These are phyloP conservation scores for Cavia porcellus DNA, from an alignment of 2,113 vertebrate genomes.

Conservation along the genomic window DNA sequence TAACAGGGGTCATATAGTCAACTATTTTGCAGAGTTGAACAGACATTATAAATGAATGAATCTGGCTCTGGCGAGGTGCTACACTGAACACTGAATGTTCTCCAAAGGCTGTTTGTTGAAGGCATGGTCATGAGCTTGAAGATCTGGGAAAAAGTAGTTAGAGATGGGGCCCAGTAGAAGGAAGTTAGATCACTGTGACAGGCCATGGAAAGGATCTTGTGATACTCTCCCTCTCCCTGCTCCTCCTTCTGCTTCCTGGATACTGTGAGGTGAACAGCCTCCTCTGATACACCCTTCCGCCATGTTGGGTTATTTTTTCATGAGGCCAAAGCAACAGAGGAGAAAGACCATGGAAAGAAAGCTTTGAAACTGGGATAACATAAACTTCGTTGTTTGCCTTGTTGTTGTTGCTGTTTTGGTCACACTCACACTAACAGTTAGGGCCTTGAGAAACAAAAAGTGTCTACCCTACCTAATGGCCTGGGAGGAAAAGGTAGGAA, in stretches of 20 bases:
- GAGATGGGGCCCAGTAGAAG: not conserved
- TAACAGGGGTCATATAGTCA: not conserved
- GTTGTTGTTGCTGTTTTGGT: not conserved
- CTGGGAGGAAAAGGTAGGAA: not conserved
- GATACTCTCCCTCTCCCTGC: not conserved
- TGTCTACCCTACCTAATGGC: not conserved
- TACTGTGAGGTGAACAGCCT: not conserved
- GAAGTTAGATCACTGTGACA: no score
- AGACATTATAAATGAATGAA: not conserved
- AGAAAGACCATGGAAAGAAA: not conserved
- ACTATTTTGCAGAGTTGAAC: not conserved
- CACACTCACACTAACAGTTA: not conserved
- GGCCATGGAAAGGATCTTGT: no score
- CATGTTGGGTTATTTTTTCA: no score
- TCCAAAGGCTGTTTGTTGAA: not conserved
- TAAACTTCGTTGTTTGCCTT: not conserved
- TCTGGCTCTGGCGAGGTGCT: not conserved
- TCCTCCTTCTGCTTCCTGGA: not conserved
- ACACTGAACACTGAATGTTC: not conserved
- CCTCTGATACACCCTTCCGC: fast-evolving
- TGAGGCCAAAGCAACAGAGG: not conserved
- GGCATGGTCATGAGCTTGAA: not conserved
- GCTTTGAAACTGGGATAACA: not conserved
- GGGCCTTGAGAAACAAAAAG: not conserved
- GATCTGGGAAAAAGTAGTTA: not conserved